These are phyloP conservation scores for Oreochromis grahami DNA, from an alignment of 2,797 vertebrate genomes.

Conservation along the genomic window DNA sequence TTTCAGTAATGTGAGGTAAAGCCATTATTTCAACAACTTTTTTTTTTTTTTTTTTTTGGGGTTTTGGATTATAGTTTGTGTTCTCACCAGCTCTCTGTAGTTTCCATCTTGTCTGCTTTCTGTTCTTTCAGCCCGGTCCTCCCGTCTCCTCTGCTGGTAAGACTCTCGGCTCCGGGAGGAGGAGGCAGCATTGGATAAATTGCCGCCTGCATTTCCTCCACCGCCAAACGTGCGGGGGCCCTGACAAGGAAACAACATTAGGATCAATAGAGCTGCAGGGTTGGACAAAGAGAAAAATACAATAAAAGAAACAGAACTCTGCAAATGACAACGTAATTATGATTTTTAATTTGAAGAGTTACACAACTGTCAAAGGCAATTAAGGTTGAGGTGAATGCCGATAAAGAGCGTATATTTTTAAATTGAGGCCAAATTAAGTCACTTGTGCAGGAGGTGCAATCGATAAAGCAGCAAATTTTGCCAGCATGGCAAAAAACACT, in stretches of 20 bases:
- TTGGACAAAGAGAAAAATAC: neutral
- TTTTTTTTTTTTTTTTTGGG: neutral
- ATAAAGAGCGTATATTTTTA: neutral
- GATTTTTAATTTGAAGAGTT: neutral
- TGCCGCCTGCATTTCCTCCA: conserved; percentile 88
- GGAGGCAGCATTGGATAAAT: conserved; percentile 79
- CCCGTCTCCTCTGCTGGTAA: conserved; percentile 80
- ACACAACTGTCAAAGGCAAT: neutral
- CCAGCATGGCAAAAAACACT: neutral
- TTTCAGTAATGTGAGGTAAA: neutral
- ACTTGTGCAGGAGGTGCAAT: neutral
- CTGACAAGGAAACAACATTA: conserved; percentile 38
- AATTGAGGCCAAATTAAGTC: neutral
- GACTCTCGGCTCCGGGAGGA: conserved; percentile 82
- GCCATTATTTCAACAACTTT: neutral
- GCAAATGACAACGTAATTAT: neutral
- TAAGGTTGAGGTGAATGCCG: neutral
- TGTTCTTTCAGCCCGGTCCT: conserved; percentile 81
- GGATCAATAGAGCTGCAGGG: conserved; percentile 16
- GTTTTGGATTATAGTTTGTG: neutral
- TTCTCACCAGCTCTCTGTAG: conserved; percentile 93
- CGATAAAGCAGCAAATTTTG: neutral
- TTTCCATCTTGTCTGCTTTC: conserved; percentile 81
- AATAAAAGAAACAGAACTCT: neutral
- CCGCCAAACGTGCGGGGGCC: conserved; percentile 90